Evolutionary conservation across 1,140 invertebrate species (phyloP).

Genomic region (silkworm (Bombyx mori)): ASM3026992v2 NC_085109.1:8915001-8915500

Average conservation of each 20-base stretch:
- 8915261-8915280: constrained; percentile 18
- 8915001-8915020: no score
- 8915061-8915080: no score
- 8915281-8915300: constrained; percentile 23
- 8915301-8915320: constrained; percentile 20
- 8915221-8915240: constrained; percentile 11
- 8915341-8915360: constrained; percentile 24
- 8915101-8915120: no score
- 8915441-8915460: constrained; percentile 50
- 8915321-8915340: constrained; percentile 26
- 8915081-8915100: no score
- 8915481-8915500: constrained; percentile 30
- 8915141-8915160: no score
- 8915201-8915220: constrained; percentile 9
- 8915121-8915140: no score
- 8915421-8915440: constrained; percentile 34
- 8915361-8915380: constrained; percentile 13
- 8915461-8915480: constrained; percentile 35
- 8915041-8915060: no score
- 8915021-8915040: no score
- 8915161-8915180: no score
- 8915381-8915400: constrained; percentile 29
- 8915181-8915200: background rate
- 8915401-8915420: constrained; percentile 40
- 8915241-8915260: constrained; percentile 9